Evolutionary conservation across 2,113 vertebrate genomes (phyloP), one percentile per base, ranked within the genome.

Genomic region (Myotis davidii): DNA sequence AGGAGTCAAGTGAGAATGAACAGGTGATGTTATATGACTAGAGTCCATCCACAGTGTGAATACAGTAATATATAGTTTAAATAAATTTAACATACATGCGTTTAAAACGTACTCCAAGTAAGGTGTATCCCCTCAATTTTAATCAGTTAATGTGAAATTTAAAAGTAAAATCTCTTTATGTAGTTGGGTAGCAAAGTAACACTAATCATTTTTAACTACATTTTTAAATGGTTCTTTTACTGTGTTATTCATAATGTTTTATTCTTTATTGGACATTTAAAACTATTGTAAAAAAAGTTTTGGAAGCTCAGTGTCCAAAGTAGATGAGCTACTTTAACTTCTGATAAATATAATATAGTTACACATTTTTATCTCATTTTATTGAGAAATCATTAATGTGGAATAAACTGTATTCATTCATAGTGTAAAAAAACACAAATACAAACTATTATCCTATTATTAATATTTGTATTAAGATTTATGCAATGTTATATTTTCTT

Each of bases 181-280:
- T 61, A 61, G 25, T 85, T 85, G 52, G 21, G 54, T 54, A 81
- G 5, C 13, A 77, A 74, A 34, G 16, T 92, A 20, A 9, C 16
- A 56, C 8, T 61, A 65, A 50, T 25, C 12, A 64, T 14, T 85
- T 61, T 85, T 21, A 73, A n/a, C 61, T 85, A 50, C 2, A 74
- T 14, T 93, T 93, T 67, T 79, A 83, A 93, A 64, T 52, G 8
- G 1, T 82, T 85, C 61, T 79, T 90, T 93, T 64, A 82, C 92
- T 94, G 52, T 85, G 64, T 88, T 95, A 69, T 90, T 95, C 91
- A 84, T 73, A 59, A 61, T 70, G 23, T 82, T 93, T 90, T 83
- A 1, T 88, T 61, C 25, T 74, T 54, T 77, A 48, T 11, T 39
- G 34, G 94, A 32, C 10, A 87, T 67, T 94, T 90, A 64, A 93